These are phyloP conservation scores for Mus spretus DNA, from an alignment of 2,797 vertebrate genomes.

Conservation along the genomic window DNA sequence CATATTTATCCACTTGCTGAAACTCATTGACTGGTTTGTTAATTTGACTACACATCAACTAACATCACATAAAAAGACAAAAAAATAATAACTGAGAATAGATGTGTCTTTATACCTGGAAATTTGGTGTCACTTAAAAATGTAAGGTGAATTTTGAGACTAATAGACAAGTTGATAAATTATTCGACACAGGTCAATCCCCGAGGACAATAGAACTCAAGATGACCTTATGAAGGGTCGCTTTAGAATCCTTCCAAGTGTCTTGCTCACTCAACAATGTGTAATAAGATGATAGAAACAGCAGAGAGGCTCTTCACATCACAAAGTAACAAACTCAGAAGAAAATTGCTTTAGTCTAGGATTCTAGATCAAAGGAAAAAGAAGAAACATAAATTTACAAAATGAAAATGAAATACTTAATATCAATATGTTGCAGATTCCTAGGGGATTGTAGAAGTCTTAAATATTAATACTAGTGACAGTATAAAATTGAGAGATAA, in stretches of 20 bases:
- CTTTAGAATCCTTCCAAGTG: background rate
- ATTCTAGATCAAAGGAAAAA: background rate
- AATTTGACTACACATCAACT: background rate
- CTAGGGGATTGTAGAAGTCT: background rate
- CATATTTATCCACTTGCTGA: background rate
- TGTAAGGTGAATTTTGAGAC: background rate
- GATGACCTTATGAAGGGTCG: background rate
- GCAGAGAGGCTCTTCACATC: background rate
- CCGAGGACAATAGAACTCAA: background rate
- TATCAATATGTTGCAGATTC: background rate
- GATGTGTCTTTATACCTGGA: background rate
- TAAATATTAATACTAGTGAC: background rate
- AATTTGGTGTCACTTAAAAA: conserved; percentile 7
- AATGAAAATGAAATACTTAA: background rate
- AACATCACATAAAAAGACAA: background rate
- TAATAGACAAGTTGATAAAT: background rate
- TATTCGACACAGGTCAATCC: background rate
- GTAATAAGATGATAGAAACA: background rate
- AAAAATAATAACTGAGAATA: background rate
- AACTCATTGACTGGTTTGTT: background rate
- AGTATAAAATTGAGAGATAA: background rate
- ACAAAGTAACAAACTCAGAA: background rate
- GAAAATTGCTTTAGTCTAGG: background rate
- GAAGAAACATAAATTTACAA: background rate
- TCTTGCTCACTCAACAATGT: background rate